These are phyloP conservation scores for Hypsopygia costalis DNA, from an alignment of 2,888 invertebrate species.

Conservation along the genomic window DNA sequence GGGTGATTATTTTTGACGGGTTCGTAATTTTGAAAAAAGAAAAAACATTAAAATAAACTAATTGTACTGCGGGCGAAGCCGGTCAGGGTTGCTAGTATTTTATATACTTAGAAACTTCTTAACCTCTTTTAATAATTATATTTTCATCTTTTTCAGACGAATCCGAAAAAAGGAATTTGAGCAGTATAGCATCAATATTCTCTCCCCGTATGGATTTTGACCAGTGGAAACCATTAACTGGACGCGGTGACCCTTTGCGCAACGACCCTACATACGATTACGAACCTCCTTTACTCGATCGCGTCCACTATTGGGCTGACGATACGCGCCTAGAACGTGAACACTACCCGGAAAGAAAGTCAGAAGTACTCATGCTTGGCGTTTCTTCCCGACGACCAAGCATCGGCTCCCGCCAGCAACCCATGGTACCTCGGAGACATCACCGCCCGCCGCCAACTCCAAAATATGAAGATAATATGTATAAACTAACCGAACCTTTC, in stretches of 20 bases:
- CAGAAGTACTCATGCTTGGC: conserved; percentile 85
- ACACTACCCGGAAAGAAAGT: conserved; percentile 79
- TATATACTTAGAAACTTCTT: no score
- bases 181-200: conserved; percentile 70
- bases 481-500: conserved; percentile 74
- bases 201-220: conserved; percentile 91
- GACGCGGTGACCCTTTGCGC: conserved; percentile 89
- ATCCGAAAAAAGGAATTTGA: conserved; percentile 34
- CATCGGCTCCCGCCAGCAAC: conserved; percentile 69
- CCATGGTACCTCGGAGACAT: conserved; percentile 30
- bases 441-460: conserved; percentile 31
- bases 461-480: conserved; percentile 74
- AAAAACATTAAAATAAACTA: no score
- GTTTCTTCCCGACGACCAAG: conserved; percentile 85
- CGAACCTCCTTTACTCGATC: conserved; percentile 89
- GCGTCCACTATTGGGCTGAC: conserved; percentile 90
- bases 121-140: no score
- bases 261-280: conserved; percentile 93
- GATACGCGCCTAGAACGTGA: conserved; percentile 81
- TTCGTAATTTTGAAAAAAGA: no score
- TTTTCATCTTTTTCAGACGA: conserved; percentile 65
- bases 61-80: no score
- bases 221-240: conserved; percentile 90
- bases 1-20: no score
- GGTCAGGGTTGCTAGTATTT: no score